Conservation (phyloP, 2,888 invertebrate genomes). For the Rhamphomyia laevipes region DNA sequence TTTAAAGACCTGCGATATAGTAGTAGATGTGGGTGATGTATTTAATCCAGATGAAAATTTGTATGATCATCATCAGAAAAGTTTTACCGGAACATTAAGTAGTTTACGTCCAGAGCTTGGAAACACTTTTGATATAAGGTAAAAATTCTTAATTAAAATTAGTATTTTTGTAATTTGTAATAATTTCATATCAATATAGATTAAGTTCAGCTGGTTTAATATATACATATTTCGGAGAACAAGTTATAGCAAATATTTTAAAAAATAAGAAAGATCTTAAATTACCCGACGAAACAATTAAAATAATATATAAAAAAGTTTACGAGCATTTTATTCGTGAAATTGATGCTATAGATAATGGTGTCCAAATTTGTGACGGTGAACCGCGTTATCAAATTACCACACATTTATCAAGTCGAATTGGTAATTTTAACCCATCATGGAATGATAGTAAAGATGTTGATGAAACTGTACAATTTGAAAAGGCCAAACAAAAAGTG, state of each 20-base stretch:
- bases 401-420: slow-evolving; percentile 65
- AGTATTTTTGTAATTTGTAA: not conserved
- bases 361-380: slow-evolving; percentile 68
- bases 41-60: slow-evolving; percentile 64
- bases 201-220: slow-evolving; percentile 92
- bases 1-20: slow-evolving; percentile 76
- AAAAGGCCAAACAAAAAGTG: slow-evolving; percentile 64
- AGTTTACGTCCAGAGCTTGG: slow-evolving; percentile 49
- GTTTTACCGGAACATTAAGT: slow-evolving; percentile 56
- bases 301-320: slow-evolving; percentile 52
- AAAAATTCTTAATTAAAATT: slow-evolving; percentile 8
- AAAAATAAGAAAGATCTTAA: slow-evolving; percentile 36
- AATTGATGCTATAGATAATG: slow-evolving; percentile 95
- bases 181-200: slow-evolving; percentile 46
- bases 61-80: slow-evolving; percentile 92
- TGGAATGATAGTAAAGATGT: slow-evolving; percentile 59
- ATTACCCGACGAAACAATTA: slow-evolving; percentile 41
- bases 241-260: slow-evolving; percentile 54
- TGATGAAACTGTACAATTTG: slow-evolving; percentile 48
- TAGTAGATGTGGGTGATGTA: slow-evolving; percentile 86
- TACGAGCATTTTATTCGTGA: slow-evolving; percentile 85
- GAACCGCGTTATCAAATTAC: slow-evolving; percentile 65
- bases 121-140: slow-evolving; percentile 49
- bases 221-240: slow-evolving; percentile 79
- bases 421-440: slow-evolving; percentile 65